Evolutionary conservation across 1,140 invertebrate species (phyloP), one percentile per base, ranked within the genome.

Genomic region (Maniola jurtina): DNA sequence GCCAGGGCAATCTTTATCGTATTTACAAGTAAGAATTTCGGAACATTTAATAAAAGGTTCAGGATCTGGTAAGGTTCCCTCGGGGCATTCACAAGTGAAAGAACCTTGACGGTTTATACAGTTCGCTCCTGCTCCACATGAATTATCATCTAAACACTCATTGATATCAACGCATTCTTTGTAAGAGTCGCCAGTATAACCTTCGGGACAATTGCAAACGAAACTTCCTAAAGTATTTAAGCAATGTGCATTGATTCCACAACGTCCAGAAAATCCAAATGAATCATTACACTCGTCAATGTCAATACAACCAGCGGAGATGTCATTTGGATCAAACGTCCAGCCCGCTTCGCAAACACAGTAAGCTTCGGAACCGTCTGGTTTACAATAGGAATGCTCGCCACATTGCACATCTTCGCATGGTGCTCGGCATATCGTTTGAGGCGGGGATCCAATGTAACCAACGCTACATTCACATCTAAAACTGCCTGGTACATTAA

Each of bases 321-420:
- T 96, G 77, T 98, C 96, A 64, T 92, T 94, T 0, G 97, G 97
- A 91, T 98, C 95, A 79, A 96, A 98, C 0, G 96, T 97, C 96
- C 96, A 98, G 0, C 97, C 97, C 59, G 97, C 95, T 80, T 98
- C 96, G 80, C 97, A 98, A 54, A 98, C 95, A 72, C 97, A 98
- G 77, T 97, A 97, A 0, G 96, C 97, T 86, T 98, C 97, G 52
- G 95, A 93, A 36, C 96, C 96, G 71, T 98, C 96, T 0, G 96
- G 94, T 82, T 97, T 97, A 77, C 97, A 98, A 79, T 93, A 97
- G 6, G 97, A 96, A 80, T 98, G 97, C 10, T 94, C 92, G 8
- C 96, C 96, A 80, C 97, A 98, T 78, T 95, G 95, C 0, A 98
- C 96, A 85, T 97, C 96, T 84, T 97, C 96, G 82, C 97, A 98